Evolutionary conservation across 2,888 invertebrate species (phyloP).

Genomic region (Caenorhabditis sinica): DNA sequence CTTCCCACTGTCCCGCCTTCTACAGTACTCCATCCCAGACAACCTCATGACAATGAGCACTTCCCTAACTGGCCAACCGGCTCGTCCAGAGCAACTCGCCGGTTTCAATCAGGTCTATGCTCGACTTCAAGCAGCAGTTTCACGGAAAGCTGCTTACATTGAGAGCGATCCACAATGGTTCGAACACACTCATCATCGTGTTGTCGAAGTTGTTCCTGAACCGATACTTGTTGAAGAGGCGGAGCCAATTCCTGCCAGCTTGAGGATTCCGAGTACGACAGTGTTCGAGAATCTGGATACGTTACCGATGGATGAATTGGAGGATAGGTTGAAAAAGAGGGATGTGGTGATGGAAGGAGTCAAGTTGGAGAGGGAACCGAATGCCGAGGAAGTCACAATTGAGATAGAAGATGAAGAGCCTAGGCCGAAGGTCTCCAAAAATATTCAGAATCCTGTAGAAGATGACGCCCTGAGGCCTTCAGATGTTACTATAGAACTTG

Average conservation of each 20-base stretch:
- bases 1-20: slow-evolving; percentile 76
- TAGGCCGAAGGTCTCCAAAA: neutral
- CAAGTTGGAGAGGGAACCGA: neutral
- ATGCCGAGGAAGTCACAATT: neutral
- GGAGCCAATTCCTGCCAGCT: slow-evolving; percentile 2
- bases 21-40: slow-evolving; percentile 82
- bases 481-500: too few relatives aligned
- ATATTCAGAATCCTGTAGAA: neutral
- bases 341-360: neutral
- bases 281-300: slow-evolving; percentile 40
- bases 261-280: neutral
- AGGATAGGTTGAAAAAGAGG: slow-evolving; percentile 3
- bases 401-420: neutral
- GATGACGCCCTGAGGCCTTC: too few relatives aligned
- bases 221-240: too few relatives aligned
- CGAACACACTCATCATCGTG: slow-evolving; percentile 58
- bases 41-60: slow-evolving; percentile 76
- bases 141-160: slow-evolving; percentile 68
- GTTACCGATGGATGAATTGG: slow-evolving; percentile 24
- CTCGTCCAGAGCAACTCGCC: slow-evolving; percentile 61
- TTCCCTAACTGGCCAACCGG: slow-evolving; percentile 50
- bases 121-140: slow-evolving; percentile 73
- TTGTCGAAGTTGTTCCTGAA: neutral
- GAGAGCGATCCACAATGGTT: slow-evolving; percentile 76
- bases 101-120: slow-evolving; percentile 72